Evolutionary conservation across 2,113 vertebrate genomes (phyloP).

Genomic region (Spilogale gracilis): DNA sequence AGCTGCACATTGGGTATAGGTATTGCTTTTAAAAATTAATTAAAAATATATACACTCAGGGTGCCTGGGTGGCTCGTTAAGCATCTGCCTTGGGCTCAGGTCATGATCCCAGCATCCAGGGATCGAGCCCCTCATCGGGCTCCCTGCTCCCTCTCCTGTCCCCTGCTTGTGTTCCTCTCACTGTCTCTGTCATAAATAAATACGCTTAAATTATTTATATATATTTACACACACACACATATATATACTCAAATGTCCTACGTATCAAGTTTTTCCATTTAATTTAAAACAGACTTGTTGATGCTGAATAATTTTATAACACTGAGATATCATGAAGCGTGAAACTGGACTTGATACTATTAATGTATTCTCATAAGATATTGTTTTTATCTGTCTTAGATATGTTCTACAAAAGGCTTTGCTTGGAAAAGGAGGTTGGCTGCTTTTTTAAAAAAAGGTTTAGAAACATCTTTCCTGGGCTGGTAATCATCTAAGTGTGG

Average conservation of each 20-base stretch:
- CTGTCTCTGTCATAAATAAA: too few relatives aligned
- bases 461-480: not conserved
- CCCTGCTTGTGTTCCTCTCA: too few relatives aligned
- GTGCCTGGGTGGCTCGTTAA: too few relatives aligned
- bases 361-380: not conserved
- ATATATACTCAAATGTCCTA: not conserved
- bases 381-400: constrained; percentile 38
- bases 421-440: not conserved
- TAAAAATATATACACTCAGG: not conserved
- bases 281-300: constrained; percentile 4
- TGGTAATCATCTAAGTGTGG: not conserved
- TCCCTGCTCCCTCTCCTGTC: too few relatives aligned
- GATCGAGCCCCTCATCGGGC: too few relatives aligned
- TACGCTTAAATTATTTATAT: too few relatives aligned
- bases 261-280: not conserved
- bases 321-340: not conserved
- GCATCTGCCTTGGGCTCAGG: too few relatives aligned
- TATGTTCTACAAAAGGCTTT: not conserved
- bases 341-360: constrained; percentile 11
- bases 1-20: not conserved
- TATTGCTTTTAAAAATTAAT: not conserved
- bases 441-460: constrained; percentile 4
- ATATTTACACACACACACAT: too few relatives aligned
- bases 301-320: not conserved
- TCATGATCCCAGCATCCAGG: too few relatives aligned